Percentiles rank a stretch among this genome's conserved stretches.
These are phyloP conservation scores for Melanotaenia nigrans DNA, from an alignment of 2,797 vertebrate species.

Conservation along the genomic window DNA sequence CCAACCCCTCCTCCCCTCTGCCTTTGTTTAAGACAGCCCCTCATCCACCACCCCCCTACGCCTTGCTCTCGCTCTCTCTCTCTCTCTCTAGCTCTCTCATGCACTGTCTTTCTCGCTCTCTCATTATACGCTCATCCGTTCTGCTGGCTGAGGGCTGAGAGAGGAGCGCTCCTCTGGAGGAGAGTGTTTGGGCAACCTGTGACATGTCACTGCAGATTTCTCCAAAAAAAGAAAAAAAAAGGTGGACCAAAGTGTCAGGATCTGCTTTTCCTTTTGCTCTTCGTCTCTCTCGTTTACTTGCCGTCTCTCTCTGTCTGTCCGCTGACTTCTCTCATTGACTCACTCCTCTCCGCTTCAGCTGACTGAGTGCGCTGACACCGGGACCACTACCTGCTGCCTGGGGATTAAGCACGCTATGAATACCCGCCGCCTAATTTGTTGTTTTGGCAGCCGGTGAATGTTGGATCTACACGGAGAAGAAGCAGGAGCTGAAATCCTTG, in stretches of 20 bases:
- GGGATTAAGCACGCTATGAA: slow-evolving; percentile 72
- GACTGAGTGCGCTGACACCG: slow-evolving; percentile 70
- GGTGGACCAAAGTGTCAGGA: slow-evolving; percentile 66
- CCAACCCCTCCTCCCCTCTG: slow-evolving; percentile 69
- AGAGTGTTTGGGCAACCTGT: slow-evolving; percentile 64
- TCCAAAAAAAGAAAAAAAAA: slow-evolving; percentile 21
- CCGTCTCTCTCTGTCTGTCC: slow-evolving; percentile 39
- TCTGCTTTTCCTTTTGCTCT: slow-evolving; percentile 52
- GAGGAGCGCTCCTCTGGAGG: slow-evolving; percentile 69
- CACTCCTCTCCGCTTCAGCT: slow-evolving; percentile 52
- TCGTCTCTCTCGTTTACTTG: slow-evolving; percentile 42
- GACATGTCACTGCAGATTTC: slow-evolving; percentile 54
- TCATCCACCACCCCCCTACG: slow-evolving; percentile 66
- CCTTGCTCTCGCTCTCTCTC: slow-evolving; percentile 48
- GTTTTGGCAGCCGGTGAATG: slow-evolving; percentile 71
- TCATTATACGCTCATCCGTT: slow-evolving; percentile 76
- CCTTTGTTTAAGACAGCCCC: slow-evolving; percentile 84
- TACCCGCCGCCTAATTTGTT: slow-evolving; percentile 66
- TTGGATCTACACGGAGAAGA: slow-evolving; percentile 52
- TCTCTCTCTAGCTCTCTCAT: slow-evolving; percentile 52
- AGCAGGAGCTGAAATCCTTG: slow-evolving; percentile 59
- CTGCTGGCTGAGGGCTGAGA: slow-evolving; percentile 73
- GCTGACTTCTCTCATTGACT: slow-evolving; percentile 64
- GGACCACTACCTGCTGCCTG: slow-evolving; percentile 79
- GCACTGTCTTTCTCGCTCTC: slow-evolving; percentile 59